Conservation (phyloP, 2,888 invertebrate species). For the Mamestra brassicae region DNA sequence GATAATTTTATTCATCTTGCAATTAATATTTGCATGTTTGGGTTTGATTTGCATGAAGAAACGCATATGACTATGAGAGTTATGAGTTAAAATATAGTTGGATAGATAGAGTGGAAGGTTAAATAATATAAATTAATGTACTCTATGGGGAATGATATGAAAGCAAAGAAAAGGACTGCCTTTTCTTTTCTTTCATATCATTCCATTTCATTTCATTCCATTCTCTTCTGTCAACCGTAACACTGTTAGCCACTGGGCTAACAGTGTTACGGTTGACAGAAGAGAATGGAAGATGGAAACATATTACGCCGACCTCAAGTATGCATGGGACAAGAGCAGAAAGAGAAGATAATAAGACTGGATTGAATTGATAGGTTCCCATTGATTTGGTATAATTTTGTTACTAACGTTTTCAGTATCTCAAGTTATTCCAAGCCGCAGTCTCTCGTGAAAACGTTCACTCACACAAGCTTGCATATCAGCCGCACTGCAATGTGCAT, state of each 20-base stretch:
- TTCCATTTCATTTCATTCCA: no score
- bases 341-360: not conserved
- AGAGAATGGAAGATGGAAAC: not conserved
- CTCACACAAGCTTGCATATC: slow-evolving; percentile 56
- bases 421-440: slow-evolving; percentile 10
- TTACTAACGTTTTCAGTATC: not conserved
- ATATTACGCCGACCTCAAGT: not conserved
- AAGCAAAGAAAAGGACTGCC: no score
- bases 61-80: not conserved
- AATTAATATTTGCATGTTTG: no score
- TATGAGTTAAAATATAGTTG: not conserved
- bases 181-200: no score
- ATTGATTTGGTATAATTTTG: not conserved
- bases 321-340: not conserved
- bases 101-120: not conserved
- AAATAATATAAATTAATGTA: no score
- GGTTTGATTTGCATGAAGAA: not conserved
- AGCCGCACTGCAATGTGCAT: slow-evolving; percentile 72
- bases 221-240: no score
- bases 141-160: not conserved
- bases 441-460: slow-evolving; percentile 30
- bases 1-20: no score
- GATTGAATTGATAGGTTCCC: no score
- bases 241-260: no score
- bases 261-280: not conserved